A percentile compares a stretch with the other conserved stretches of the same genome.
These are phyloP conservation scores for Chorisops tibialis DNA, from an alignment of 2,888 invertebrate species.

Conservation along the genomic window DNA sequence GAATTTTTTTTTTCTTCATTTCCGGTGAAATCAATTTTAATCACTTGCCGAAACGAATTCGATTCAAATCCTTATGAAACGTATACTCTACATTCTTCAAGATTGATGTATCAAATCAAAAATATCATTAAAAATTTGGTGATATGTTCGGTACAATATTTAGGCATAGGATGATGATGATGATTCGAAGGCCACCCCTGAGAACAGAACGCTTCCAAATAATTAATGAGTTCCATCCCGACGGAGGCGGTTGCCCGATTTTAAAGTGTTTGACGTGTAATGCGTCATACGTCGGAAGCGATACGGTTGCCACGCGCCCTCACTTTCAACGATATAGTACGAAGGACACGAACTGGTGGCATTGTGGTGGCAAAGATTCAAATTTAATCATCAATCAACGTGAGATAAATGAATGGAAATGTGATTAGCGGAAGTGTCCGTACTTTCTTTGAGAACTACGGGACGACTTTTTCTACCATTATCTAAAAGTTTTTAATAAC, in stretches of 20 bases:
- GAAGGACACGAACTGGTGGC: slow-evolving; percentile 10
- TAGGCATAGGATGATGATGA: slow-evolving; percentile 6
- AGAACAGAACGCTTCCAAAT: slow-evolving; percentile 13
- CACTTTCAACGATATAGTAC: slow-evolving; percentile 11
- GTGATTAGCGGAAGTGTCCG: slow-evolving; percentile 33
- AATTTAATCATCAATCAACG: slow-evolving; percentile 32
- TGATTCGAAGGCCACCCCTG: background rate
- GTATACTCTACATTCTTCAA: slow-evolving; percentile 12
- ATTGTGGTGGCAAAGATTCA: slow-evolving; percentile 9
- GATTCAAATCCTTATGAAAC: slow-evolving; percentile 5
- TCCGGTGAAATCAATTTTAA: slow-evolving; percentile 31
- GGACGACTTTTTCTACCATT: too few relatives aligned
- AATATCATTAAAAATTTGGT: slow-evolving; percentile 25
- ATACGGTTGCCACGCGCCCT: slow-evolving; percentile 32
- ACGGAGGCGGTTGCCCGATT: slow-evolving; percentile 26
- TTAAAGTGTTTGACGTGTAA: slow-evolving; percentile 32
- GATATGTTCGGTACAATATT: slow-evolving; percentile 21
- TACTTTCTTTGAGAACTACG: background rate
- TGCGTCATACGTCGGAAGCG: slow-evolving; percentile 34
- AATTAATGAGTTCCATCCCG: slow-evolving; percentile 32
- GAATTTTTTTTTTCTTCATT: slow-evolving; percentile 31
- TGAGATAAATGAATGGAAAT: slow-evolving; percentile 28
- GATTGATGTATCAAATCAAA: slow-evolving; percentile 34
- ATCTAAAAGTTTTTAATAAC: too few relatives aligned
- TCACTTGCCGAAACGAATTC: slow-evolving; percentile 29